Base-by-base conservation (phyloP, 2,113 vertebrate species). In the Oreocharis arfaki region DNA sequence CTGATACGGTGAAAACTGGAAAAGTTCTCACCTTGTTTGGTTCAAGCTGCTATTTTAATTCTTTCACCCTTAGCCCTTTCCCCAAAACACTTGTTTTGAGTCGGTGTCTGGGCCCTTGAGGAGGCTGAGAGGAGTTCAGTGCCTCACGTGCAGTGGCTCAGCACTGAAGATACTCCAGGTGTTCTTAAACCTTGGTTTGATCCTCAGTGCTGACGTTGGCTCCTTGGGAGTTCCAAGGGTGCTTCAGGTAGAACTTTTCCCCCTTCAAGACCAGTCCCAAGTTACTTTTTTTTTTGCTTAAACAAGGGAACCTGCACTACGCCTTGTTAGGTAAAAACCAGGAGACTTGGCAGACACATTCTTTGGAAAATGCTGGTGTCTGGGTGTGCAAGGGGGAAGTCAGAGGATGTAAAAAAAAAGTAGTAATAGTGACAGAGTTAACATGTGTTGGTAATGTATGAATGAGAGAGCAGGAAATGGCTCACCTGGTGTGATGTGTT, bases 1-100 rank as follows among this genome's bases (percentile, higher is more conserved):
- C 20, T 27, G 16, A 19, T 28, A 11, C 0, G 0, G 4, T 13
- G 33, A 68, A 68, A 42, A 30, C 3, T 28, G 46, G 33, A 11
- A 1, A 24, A 10, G 4, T 18, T 49, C 77, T 71, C 6, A 2
- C 50, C 44, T 59, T n/a, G 6, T 69, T 80, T 79, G 41, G 12
- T 55, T 44, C 30, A 9, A 74, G 24, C 7, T 85, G 70, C 17
- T 39, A 0, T n/a, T 84, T 84, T 50, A 42, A 41, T 84, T 73
- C 59, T 49, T 69, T 56, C 42, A n/a, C 20, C 78, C 22, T 46
- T 13, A 59, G 39, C 28, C 28, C 37, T 22, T 33, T 82, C 23
- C 41, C 68, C 41, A 12, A 24, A 88, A 14, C 59, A 12, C 8
- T 37, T 33, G n/a, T 42, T 53, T 76, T 33, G 33, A 24, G 23